Evolutionary conservation across 2,113 vertebrate species (phyloP).

Genomic region (Nyctibius bracteatus): DNA sequence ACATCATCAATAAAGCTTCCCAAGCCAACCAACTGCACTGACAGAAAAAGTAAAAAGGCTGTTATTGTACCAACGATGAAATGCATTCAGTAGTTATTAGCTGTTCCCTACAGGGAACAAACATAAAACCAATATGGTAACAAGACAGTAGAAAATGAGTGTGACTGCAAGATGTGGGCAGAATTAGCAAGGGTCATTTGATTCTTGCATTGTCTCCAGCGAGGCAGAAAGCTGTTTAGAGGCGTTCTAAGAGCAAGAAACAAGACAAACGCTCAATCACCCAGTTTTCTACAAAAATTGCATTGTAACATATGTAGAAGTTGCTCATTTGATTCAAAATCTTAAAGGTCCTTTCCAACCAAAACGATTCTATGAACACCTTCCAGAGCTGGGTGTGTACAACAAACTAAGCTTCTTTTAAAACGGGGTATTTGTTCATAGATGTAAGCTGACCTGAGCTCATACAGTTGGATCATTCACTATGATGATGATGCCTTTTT

Average conservation of each 20-base stretch:
- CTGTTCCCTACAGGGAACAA: slow-evolving; percentile 40
- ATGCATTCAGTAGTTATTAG: slow-evolving; percentile 18
- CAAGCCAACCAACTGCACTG: background rate
- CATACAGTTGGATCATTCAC: slow-evolving; percentile 19
- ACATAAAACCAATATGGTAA: slow-evolving; percentile 17
- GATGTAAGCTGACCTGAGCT: slow-evolving; percentile 19
- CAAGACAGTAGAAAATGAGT: slow-evolving; percentile 33
- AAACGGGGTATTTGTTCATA: background rate
- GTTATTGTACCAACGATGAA: slow-evolving; percentile 9
- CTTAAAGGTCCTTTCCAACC: too few species aligned
- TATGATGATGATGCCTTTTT: slow-evolving; percentile 30
- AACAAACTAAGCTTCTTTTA: background rate
- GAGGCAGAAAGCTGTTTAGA: background rate
- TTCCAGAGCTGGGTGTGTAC: background rate
- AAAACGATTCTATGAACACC: background rate
- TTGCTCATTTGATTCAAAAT: background rate
- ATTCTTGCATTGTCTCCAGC: background rate
- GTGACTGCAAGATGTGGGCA: slow-evolving; percentile 1
- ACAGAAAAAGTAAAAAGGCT: background rate
- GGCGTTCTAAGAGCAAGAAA: background rate
- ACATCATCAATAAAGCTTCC: slow-evolving; percentile 37
- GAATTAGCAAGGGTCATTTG: slow-evolving; percentile 15
- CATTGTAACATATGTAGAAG: background rate
- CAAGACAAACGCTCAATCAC: background rate
- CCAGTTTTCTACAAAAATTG: background rate